Conservation (phyloP, 2,888 invertebrate species). For the Drosophila setosimentum region DNA sequence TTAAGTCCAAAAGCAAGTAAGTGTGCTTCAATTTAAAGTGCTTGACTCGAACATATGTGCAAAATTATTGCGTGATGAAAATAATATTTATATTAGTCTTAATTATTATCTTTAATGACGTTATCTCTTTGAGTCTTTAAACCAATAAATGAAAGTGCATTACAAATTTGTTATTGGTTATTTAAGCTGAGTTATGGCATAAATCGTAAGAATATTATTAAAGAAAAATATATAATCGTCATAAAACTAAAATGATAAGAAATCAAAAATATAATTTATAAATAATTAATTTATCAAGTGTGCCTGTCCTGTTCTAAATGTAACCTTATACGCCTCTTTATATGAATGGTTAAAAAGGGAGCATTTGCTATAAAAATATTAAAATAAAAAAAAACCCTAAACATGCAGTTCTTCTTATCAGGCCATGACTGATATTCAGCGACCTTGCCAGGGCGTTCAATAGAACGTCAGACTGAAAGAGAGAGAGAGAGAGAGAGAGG, state of each 20-base stretch:
- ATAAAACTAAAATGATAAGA: not conserved
- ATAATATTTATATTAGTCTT: not conserved
- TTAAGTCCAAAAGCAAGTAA: constrained; percentile 21
- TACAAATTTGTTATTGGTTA: fast-evolving
- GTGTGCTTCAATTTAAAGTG: not conserved
- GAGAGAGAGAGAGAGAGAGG: not conserved
- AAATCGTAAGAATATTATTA: not conserved
- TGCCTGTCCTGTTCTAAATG: not conserved
- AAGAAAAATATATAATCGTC: not conserved
- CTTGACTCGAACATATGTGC: not conserved
- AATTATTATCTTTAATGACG: not conserved
- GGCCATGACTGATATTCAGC: constrained; percentile 50
- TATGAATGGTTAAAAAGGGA: not conserved
- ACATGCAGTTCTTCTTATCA: constrained; percentile 38
- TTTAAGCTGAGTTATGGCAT: not conserved
- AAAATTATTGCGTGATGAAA: not conserved
- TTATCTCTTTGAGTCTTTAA: not conserved
- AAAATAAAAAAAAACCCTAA: constrained; percentile 6
- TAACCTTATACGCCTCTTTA: too few species aligned
- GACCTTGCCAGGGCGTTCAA: constrained; percentile 48
- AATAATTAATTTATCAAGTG: not conserved
- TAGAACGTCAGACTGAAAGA: not conserved
- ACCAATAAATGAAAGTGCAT: not conserved
- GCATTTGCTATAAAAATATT: constrained; percentile 1
- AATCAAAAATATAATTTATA: not conserved